A percentile compares a stretch with the other conserved stretches of the same genome.
Evolutionary conservation across 2,797 vertebrate species (phyloP).

Genomic region (Cossypha caffra): DNA sequence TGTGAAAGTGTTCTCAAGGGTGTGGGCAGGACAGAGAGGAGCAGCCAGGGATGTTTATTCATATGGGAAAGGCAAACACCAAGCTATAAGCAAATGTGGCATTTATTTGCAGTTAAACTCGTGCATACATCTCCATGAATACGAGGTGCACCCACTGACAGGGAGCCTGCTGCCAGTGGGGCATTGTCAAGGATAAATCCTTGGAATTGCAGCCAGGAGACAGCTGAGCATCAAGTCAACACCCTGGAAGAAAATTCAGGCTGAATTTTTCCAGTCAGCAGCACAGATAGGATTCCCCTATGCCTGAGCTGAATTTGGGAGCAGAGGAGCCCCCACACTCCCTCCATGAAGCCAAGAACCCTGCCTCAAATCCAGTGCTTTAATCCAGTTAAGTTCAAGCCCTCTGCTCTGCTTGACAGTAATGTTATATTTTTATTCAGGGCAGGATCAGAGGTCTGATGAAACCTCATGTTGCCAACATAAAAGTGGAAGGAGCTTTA

Average conservation of each 20-base stretch:
- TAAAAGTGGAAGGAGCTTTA: conserved; percentile 69
- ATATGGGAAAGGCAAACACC: conserved; percentile 26
- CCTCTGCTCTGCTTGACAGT: conserved; percentile 24
- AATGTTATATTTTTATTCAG: conserved; percentile 61
- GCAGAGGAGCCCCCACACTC: not conserved
- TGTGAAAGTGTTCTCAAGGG: not conserved
- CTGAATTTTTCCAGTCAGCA: not conserved
- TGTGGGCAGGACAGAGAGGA: not conserved
- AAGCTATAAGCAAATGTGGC: conserved; percentile 6
- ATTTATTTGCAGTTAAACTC: conserved; percentile 26
- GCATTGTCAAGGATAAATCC: not conserved
- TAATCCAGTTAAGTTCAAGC: conserved; percentile 70
- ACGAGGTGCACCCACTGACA: not conserved
- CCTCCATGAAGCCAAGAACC: not conserved
- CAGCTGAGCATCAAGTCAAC: not conserved
- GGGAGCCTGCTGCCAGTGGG: not conserved
- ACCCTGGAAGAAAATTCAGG: not conserved
- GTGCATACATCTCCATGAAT: not conserved
- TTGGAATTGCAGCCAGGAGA: not conserved
- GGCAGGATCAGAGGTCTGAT: conserved; percentile 47
- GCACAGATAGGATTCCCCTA: not conserved
- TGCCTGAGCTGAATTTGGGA: not conserved
- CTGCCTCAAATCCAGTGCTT: not conserved
- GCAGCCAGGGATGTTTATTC: conserved; percentile 38
- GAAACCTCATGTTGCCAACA: conserved; percentile 62